phyloP scores from a whole-genome alignment of 2,113 vertebrate species.

The Melanostigma gelatinosum region DNA sequence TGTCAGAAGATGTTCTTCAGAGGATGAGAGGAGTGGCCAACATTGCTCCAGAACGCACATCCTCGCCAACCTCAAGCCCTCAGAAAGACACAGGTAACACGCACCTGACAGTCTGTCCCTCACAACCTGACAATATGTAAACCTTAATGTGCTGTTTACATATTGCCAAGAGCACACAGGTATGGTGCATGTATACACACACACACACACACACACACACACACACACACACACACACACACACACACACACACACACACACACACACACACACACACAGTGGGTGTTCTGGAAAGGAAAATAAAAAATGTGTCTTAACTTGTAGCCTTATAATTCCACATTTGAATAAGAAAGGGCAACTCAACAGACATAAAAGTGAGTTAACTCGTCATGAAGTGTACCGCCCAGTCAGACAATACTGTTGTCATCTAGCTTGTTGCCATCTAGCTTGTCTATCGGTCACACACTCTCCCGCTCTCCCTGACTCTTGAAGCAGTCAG shows the following conservation, averaged over 20 bases:
- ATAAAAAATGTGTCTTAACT: background rate
- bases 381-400: background rate
- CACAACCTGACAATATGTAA: background rate
- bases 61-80: conserved; percentile 34
- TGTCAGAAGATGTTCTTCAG: conserved; percentile 82
- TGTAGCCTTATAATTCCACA: background rate
- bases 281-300: background rate
- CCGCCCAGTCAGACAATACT: background rate
- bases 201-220: too few relatives aligned
- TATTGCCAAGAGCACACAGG: background rate
- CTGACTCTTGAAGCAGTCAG: too few relatives aligned
- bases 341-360: background rate
- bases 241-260: too few relatives aligned
- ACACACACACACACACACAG: too few relatives aligned
- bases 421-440: too few relatives aligned
- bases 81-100: conserved; percentile 65
- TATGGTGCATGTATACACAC: too few relatives aligned
- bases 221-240: too few relatives aligned
- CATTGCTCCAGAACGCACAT: conserved; percentile 57
- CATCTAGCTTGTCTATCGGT: too few relatives aligned
- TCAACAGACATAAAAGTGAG: background rate
- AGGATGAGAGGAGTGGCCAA: conserved; percentile 80
- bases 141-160: background rate
- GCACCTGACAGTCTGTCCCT: too few relatives aligned
- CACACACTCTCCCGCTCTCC: too few relatives aligned